Conservation (phyloP, 30 jellyfish, hydroid and myxozoan species). For the Cassiopea andromeda region DNA sequence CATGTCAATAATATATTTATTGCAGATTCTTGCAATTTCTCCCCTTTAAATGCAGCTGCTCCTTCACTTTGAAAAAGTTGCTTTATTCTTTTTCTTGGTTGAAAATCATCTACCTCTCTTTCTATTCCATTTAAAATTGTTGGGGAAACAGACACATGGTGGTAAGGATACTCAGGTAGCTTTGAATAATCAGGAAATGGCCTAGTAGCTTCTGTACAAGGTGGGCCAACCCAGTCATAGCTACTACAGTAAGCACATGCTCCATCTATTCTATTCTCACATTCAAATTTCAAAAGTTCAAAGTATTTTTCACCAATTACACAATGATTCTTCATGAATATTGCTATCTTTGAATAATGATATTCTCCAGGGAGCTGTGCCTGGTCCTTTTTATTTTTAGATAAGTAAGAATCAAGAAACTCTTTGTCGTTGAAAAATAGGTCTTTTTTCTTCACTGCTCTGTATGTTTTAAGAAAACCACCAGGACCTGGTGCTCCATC, state of each 20-base stretch:
- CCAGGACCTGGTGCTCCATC: slow-evolving; percentile 63
- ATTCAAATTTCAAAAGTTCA: slow-evolving; percentile 19
- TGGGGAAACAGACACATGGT: slow-evolving; percentile 13
- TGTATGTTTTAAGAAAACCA: slow-evolving; percentile 12
- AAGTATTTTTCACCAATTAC: slow-evolving; percentile 42
- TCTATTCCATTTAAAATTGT: neutral
- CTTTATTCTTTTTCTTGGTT: slow-evolving; percentile 28
- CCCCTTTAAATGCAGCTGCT: neutral
- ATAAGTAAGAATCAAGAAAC: slow-evolving; percentile 16
- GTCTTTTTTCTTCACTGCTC: neutral
- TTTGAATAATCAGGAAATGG: slow-evolving; percentile 47
- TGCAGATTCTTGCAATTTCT: slow-evolving; percentile 14
- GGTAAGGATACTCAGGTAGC: slow-evolving; percentile 28
- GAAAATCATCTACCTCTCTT: slow-evolving; percentile 50
- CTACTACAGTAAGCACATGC: slow-evolving; percentile 8
- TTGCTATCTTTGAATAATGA: slow-evolving; percentile 11
- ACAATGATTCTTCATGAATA: slow-evolving; percentile 30
- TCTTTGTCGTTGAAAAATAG: neutral
- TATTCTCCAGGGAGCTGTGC: slow-evolving; percentile 26
- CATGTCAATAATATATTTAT: slow-evolving; percentile 2
- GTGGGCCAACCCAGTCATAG: slow-evolving; percentile 41
- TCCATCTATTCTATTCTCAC: slow-evolving; percentile 21
- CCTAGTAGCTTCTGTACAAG: slow-evolving; percentile 36
- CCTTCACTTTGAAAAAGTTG: neutral
- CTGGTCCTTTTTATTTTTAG: neutral